phyloP scores from a whole-genome alignment of 2,113 vertebrate genomes.

The Gasterosteus nipponicus region DNA sequence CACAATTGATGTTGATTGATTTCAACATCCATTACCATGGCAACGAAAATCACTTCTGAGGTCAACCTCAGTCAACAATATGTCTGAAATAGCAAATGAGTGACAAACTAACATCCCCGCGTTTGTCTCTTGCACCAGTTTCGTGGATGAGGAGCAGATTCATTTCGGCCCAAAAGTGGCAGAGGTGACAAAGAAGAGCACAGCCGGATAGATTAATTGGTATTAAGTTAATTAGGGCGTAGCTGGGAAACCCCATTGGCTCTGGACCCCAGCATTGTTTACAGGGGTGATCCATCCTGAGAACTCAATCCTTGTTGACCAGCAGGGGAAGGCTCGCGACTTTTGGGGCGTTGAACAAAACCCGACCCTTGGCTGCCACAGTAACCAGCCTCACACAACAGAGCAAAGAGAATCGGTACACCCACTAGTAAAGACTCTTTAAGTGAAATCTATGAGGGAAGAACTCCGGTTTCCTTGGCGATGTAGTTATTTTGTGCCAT shows the following conservation, averaged over 20 bases:
- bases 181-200: constrained; percentile 48
- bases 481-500: neutral
- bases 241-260: constrained; percentile 29
- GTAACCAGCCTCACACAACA: constrained; percentile 48
- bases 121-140: constrained; percentile 39
- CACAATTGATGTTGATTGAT: neutral
- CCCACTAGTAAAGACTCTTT: neutral
- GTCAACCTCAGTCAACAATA: neutral
- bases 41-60: neutral
- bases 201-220: constrained; percentile 56
- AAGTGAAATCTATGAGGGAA: neutral
- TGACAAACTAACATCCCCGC: constrained; percentile 8
- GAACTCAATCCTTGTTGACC: constrained; percentile 47
- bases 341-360: constrained; percentile 43
- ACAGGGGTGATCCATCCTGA: constrained; percentile 65
- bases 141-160: constrained; percentile 23
- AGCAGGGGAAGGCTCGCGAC: constrained; percentile 52
- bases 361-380: constrained; percentile 28
- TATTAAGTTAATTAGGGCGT: constrained; percentile 62
- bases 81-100: neutral
- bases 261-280: constrained; percentile 55
- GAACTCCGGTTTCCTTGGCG: neutral
- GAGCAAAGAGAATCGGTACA: neutral
- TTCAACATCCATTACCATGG: neutral
- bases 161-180: constrained; percentile 27